phyloP scores from a whole-genome alignment of 2,888 invertebrate species.

The Hemithea aestivaria region DNA sequence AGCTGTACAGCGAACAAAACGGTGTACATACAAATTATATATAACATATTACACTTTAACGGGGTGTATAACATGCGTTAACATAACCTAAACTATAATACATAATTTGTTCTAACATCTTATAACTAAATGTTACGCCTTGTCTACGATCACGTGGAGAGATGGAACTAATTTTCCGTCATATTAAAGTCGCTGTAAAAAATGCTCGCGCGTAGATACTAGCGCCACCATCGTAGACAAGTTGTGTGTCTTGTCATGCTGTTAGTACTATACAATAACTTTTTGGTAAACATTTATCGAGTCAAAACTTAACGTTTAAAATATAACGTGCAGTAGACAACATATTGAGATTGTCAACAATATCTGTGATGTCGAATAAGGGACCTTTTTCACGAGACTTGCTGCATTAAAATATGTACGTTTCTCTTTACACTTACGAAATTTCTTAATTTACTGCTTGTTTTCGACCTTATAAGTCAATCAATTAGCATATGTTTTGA shows the following conservation, averaged over 20 bases:
- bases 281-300: conserved; percentile 50
- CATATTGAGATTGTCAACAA: conserved; percentile 30
- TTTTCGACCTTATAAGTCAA: too few relatives aligned
- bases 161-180: too few relatives aligned
- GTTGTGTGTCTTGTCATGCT: conserved; percentile 56
- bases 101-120: conserved; percentile 60
- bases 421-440: too few relatives aligned
- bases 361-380: conserved; percentile 43
- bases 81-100: conserved; percentile 46
- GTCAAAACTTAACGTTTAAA: conserved; percentile 44
- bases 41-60: conserved; percentile 31
- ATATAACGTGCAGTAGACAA: conserved; percentile 17
- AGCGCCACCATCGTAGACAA: too few relatives aligned
- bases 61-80: conserved; percentile 32
- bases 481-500: too few relatives aligned
- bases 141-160: too few relatives aligned
- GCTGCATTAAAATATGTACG: too few relatives aligned
- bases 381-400: too few relatives aligned
- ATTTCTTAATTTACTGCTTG: too few relatives aligned
- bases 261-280: conserved; percentile 57
- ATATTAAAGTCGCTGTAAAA: too few relatives aligned
- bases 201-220: too few relatives aligned
- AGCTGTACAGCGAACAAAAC: conserved; percentile 43
- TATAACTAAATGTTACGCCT: conserved; percentile 43
- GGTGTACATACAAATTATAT: conserved; percentile 40